Evolutionary conservation across 2,113 vertebrate species (phyloP), one percentile per base, ranked within the genome.

Genomic region (Dipodomys merriami): DNA sequence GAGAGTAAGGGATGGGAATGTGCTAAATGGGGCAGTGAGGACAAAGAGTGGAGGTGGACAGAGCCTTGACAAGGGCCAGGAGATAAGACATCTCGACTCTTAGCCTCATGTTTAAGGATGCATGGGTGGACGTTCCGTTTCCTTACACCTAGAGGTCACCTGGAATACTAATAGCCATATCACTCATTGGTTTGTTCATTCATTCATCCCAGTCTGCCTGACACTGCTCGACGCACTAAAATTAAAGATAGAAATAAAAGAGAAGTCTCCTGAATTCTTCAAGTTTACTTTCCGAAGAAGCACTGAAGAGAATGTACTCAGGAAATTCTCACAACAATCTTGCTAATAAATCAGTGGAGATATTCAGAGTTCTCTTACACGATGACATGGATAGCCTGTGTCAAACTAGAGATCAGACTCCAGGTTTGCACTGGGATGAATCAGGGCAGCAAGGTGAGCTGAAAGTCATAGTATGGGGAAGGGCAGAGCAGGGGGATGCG

Each of bases 1-100:
- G 25, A 12, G 9, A 3, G 23, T 1, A 4, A 44, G 27, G 64
- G 25, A 18, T 13, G 27, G 4, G 64, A 46, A n/a, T 18, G 6
- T 46, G 4, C 15, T 57, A 57, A 27, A 4, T 2, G 20, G 25
- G 3, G 11, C 5, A 27, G 0, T 0, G 29, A 15, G 23, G 2
- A 22, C 30, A 49, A 62, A 23, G 29, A 44, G 6, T 6, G 7
- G 25, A 44, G 35, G 22, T 18, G 0, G 35, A 19, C 9, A 33
- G 0, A 88, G 20, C n/a, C 12, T 2, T 30, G 53, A 57, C 67
- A 49, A 1, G 29, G 5, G 3, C 16, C 11, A 29, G 76, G 20
- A 30, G 13, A 3, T 73, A 22, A 53, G 71, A 53, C 7, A 13
- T 5, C 33, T 3, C 2, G 29, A 20, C 27, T 10, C 35, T 35